Evolutionary conservation across 2,888 invertebrate species (phyloP), one percentile per base, ranked within the genome.

Genomic region (Cactoblastis cactorum): DNA sequence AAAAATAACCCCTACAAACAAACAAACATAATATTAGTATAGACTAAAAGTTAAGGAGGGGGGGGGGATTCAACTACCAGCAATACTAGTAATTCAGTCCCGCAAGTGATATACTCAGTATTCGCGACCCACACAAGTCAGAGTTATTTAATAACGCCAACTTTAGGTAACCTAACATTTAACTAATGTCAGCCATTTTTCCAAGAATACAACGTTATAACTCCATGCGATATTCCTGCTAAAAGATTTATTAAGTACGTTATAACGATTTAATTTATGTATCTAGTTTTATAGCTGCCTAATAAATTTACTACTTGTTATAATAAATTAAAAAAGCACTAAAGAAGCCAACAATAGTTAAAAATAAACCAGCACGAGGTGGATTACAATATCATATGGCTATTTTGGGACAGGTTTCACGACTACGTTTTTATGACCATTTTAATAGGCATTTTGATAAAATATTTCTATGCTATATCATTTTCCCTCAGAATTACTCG

Each of bases 41-140:
- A n/a, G n/a, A n/a, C n/a, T 45, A 32, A 45, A 45, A 28, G 45
- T 45, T 45, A 45, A 32, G 28, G 32, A 14, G 28, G 14, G 24
- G 28, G 28, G 32, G 24, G 28, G 14, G 24, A 38, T 38, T 38
- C 45, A 14, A 28, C 28, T 8, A 11, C 14, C 15, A 6, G 5
- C 32, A 15, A 17, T 32, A 28, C 17, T 32, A 35, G 35, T 9
- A 14, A 8, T 15, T 41, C 6, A 9, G 41, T 18, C 38, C 38
- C 38, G 17, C 18, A 38, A n/a, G 17, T 37, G 15, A 15, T 15
- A 37, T 18, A 9, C 18, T 9, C 9, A 28, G 1, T 28, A 3
- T 22, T 28, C n/a, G 9, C 28, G 9, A 8, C 9, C 5, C 8
- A 28, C 1, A 28, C 8, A 28, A 22, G 22, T 22, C 3, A 6